Evolutionary conservation across 2,888 invertebrate species (phyloP).

Genomic region (Diarsia rubi): DNA sequence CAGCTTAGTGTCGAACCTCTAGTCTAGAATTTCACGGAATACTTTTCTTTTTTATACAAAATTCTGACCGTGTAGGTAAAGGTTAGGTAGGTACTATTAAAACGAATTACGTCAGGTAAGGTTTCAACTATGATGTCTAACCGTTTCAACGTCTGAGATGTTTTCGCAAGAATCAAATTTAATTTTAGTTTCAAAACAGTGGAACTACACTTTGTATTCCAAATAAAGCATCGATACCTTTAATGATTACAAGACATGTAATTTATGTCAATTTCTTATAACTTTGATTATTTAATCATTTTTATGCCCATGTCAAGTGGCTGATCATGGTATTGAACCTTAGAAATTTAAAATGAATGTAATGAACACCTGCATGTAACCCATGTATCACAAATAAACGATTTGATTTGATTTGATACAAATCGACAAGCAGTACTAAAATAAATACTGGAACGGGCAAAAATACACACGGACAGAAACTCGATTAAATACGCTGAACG

Average conservation of each 20-base stretch:
- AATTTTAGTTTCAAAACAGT: conserved; percentile 11
- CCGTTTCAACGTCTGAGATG: not conserved
- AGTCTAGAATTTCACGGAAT: not conserved
- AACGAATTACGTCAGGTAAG: not conserved
- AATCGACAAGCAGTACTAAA: conserved; percentile 14
- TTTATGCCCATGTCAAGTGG: too few relatives aligned
- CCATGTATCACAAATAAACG: conserved; percentile 9
- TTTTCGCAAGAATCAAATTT: not conserved
- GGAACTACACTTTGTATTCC: not conserved
- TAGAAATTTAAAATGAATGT: too few relatives aligned
- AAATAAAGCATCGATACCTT: too few relatives aligned
- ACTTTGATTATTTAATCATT: too few relatives aligned
- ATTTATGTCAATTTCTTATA: too few relatives aligned
- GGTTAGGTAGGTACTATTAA: not conserved
- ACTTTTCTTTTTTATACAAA: not conserved
- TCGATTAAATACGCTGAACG: conserved; percentile 27
- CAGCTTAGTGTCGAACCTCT: not conserved
- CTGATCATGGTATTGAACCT: too few relatives aligned
- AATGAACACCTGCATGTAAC: too few relatives aligned
- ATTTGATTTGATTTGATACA: not conserved
- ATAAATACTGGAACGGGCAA: conserved; percentile 37
- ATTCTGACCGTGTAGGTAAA: not conserved
- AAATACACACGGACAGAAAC: conserved; percentile 28
- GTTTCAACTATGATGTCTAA: not conserved
- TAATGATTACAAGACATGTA: too few relatives aligned